Evolutionary conservation across 1,140 invertebrate genomes (phyloP).

Genomic region (Tenebrio molitor): DNA sequence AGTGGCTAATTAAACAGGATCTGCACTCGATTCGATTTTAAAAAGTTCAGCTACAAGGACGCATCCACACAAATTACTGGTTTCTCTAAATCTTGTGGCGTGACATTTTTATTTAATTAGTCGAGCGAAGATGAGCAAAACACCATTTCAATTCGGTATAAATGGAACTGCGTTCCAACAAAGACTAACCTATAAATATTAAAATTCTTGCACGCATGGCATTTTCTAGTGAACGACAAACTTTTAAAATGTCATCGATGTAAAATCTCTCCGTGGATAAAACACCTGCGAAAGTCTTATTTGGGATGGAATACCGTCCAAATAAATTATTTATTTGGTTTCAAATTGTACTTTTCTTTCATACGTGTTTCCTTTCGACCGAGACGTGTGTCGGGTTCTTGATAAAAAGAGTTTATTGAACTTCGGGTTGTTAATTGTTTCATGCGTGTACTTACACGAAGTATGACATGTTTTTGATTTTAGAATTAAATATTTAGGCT

Average conservation of each 20-base stretch:
- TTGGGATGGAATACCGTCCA: background rate
- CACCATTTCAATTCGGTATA: too few species aligned
- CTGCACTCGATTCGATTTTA: too few species aligned
- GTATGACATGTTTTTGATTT: too few species aligned
- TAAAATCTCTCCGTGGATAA: background rate
- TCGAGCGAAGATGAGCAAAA: too few species aligned
- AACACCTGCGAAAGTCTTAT: background rate
- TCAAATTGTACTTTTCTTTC: conserved; percentile 28
- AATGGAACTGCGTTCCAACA: background rate
- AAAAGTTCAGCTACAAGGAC: too few species aligned
- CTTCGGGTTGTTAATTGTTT: background rate
- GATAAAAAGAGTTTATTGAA: conserved; percentile 8
- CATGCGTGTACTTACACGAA: background rate
- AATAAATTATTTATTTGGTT: conserved; percentile 31
- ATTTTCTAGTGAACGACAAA: background rate
- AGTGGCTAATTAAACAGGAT: background rate
- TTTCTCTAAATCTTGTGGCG: too few species aligned
- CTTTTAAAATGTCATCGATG: background rate
- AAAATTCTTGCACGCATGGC: background rate
- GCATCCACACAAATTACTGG: too few species aligned
- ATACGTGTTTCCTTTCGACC: conserved; percentile 31
- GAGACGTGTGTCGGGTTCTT: background rate
- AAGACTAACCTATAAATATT: background rate
- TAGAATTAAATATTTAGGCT: too few species aligned
- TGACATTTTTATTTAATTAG: background rate